phyloP scores from a whole-genome alignment of 2,797 vertebrate species.

The Poecile montanus region DNA sequence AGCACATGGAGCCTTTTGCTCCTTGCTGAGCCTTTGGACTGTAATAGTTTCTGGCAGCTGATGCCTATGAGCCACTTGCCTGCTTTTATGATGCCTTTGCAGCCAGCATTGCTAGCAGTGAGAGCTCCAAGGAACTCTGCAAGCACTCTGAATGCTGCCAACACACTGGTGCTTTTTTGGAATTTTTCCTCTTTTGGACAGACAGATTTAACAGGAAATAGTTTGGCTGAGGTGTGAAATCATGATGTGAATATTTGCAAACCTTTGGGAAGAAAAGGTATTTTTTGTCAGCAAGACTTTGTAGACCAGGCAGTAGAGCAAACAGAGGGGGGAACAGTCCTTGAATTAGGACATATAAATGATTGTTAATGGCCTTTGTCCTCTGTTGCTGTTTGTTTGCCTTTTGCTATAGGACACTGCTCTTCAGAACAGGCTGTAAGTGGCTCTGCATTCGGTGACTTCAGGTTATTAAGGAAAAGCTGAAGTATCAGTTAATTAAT shows the following conservation, averaged over 20 bases:
- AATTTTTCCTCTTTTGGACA: not conserved
- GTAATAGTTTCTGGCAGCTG: not conserved
- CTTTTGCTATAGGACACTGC: not conserved
- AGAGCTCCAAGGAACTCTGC: not conserved
- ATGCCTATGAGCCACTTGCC: not conserved
- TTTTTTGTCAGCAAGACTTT: not conserved
- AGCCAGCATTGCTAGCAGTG: not conserved
- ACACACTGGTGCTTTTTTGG: not conserved
- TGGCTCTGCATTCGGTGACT: not conserved
- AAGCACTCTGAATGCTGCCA: not conserved
- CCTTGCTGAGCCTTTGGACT: not conserved
- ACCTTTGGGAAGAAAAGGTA: not conserved
- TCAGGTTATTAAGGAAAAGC: not conserved
- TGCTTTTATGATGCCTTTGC: not conserved
- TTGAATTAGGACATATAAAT: conserved; percentile 59
- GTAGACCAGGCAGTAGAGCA: conserved; percentile 10
- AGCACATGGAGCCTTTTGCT: not conserved
- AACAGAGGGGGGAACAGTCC: conserved; percentile 15
- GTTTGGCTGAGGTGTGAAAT: not conserved
- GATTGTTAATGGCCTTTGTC: conserved; percentile 65
- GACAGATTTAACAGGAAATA: not conserved
- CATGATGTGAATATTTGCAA: not conserved
- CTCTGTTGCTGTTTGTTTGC: conserved; percentile 41
- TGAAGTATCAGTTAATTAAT: conserved; percentile 1
- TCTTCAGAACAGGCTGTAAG: not conserved